These are phyloP conservation scores for Ataeniobius toweri DNA, from an alignment of 2,797 vertebrate genomes.

Conservation along the genomic window DNA sequence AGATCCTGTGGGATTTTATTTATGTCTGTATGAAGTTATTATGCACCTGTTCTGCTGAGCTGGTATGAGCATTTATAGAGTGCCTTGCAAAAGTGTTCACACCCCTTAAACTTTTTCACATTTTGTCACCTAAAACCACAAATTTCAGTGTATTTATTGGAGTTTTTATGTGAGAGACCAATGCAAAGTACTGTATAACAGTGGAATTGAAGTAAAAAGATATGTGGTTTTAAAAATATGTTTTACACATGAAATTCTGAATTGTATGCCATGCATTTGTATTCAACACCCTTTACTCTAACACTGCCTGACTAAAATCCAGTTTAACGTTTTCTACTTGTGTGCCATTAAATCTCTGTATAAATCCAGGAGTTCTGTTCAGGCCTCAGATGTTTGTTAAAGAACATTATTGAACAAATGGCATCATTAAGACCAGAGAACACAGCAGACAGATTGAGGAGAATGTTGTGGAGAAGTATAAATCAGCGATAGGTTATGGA, in stretches of 20 bases:
- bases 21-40: conserved; percentile 67
- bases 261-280: neutral
- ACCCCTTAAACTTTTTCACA: neutral
- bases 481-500: neutral
- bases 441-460: neutral
- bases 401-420: neutral
- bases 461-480: neutral
- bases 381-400: neutral
- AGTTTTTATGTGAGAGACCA: neutral
- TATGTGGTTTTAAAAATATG: neutral
- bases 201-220: neutral
- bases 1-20: conserved; percentile 48
- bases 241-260: neutral
- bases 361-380: neutral
- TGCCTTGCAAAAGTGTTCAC: neutral
- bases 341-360: neutral
- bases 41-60: conserved; percentile 67
- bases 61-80: conserved; percentile 34
- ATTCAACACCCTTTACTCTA: neutral
- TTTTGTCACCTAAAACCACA: neutral
- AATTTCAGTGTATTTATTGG: neutral
- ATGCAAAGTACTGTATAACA: neutral
- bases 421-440: neutral
- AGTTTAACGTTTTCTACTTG: neutral
- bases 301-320: neutral